Conservation (phyloP, 2,797 vertebrate genomes). For the Vultur gryphus region DNA sequence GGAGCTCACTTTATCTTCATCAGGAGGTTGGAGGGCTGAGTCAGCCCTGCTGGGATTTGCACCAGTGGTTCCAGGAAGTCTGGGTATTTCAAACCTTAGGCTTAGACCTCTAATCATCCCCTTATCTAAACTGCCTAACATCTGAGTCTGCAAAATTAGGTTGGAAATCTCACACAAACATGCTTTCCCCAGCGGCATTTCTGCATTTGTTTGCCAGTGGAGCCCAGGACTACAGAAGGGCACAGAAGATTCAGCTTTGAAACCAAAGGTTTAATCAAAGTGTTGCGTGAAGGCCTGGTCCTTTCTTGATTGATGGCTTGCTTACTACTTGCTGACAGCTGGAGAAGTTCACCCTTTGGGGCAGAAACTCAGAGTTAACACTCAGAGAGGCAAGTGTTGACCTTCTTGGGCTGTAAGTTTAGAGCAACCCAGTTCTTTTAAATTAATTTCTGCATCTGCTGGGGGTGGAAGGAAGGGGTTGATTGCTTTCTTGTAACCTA, state of each 20-base stretch:
- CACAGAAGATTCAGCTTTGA: slow-evolving; percentile 25
- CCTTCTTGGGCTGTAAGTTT: not conserved
- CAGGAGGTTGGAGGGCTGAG: slow-evolving; percentile 17
- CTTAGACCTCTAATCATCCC: slow-evolving; percentile 64
- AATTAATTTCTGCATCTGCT: not conserved
- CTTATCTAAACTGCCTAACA: slow-evolving; percentile 67
- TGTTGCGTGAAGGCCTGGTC: not conserved
- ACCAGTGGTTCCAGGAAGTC: slow-evolving; percentile 66
- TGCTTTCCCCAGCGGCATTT: slow-evolving; percentile 39
- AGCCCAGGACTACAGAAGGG: not conserved
- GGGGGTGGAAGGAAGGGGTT: not conserved
- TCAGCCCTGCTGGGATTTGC: slow-evolving; percentile 57
- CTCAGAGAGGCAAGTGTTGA: not conserved
- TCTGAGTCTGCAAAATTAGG: slow-evolving; percentile 60
- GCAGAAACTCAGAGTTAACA: not conserved
- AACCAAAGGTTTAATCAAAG: slow-evolving; percentile 25
- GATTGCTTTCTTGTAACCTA: not conserved
- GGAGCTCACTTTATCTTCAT: slow-evolving; percentile 52
- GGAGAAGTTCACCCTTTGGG: not conserved
- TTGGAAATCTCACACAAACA: slow-evolving; percentile 62
- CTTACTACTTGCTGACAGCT: not conserved
- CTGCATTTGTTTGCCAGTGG: slow-evolving; percentile 1
- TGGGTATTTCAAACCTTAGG: slow-evolving; percentile 66
- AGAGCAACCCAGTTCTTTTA: not conserved
- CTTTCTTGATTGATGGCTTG: slow-evolving; percentile 7